phyloP scores from a whole-genome alignment of 2,113 vertebrate species.

The zebrafish (Danio rerio) region DNA sequence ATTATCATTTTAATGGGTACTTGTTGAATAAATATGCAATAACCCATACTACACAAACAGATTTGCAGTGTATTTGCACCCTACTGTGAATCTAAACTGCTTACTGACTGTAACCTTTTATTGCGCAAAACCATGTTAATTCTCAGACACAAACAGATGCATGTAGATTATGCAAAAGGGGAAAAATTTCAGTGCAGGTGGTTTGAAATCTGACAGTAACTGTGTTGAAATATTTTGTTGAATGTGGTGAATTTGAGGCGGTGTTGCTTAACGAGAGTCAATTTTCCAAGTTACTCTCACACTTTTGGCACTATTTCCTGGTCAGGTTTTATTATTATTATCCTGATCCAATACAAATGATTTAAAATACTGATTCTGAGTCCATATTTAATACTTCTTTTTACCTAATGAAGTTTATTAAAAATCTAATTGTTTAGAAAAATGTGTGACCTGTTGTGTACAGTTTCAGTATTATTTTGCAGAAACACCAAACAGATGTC shows the following conservation, averaged over 20 bases:
- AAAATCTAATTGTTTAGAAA: no score
- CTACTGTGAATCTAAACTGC: neutral
- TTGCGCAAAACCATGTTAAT: neutral
- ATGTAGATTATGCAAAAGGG: neutral
- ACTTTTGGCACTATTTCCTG: neutral
- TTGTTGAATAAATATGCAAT: no score
- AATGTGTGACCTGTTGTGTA: no score
- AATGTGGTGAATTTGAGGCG: neutral
- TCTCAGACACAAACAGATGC: neutral
- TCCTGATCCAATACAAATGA: no score
- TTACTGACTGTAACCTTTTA: neutral
- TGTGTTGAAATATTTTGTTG: slow-evolving; percentile 1
- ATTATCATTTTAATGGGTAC: no score
- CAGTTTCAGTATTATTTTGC: no score
- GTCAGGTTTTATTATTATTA: no score
- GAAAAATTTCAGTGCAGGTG: neutral
- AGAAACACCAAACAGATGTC: no score
- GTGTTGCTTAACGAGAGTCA: neutral
- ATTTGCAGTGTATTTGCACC: neutral
- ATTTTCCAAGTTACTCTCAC: neutral
- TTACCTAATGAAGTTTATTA: no score
- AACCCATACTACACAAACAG: neutral
- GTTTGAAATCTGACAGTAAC: slow-evolving; percentile 8
- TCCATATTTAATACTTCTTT: no score
- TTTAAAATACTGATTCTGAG: no score